Evolutionary conservation across 2,113 vertebrate species (phyloP).

Genomic region (Isurus oxyrinchus): DNA sequence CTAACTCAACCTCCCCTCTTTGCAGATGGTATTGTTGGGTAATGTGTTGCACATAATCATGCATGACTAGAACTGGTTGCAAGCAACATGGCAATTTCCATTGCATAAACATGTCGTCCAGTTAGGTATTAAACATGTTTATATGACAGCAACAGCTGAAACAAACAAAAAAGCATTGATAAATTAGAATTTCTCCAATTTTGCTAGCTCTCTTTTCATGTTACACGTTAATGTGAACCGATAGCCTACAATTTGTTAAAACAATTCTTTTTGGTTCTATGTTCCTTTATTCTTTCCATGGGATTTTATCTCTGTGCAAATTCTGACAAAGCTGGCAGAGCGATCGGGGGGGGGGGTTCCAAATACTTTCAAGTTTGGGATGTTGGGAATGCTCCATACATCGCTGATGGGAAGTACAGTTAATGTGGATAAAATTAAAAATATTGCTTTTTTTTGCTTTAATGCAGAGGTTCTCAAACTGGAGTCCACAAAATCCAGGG

Average conservation of each 20-base stretch:
- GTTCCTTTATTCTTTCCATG: neutral
- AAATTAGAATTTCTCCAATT: neutral
- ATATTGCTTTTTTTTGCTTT: neutral
- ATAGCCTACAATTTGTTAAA: neutral
- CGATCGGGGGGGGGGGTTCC: neutral
- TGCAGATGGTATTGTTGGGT: neutral
- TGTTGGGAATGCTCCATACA: neutral
- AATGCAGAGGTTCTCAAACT: neutral
- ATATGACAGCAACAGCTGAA: neutral
- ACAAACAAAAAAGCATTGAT: neutral
- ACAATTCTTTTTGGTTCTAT: neutral
- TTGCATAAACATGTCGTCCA: neutral
- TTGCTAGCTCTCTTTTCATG: neutral
- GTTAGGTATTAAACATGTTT: conserved; percentile 16
- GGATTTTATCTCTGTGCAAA: neutral
- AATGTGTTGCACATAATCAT: neutral
- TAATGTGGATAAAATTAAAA: neutral
- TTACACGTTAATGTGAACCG: neutral
- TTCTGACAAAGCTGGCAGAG: neutral
- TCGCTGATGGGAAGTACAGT: neutral
- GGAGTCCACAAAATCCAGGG: neutral
- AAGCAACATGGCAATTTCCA: neutral
- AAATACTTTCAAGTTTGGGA: neutral
- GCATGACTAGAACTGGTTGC: conserved; percentile 6
- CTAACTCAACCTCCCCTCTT: neutral